phyloP scores from a whole-genome alignment of 92 coral and sea anemone species.

The Epizoanthus stellaris region DNA sequence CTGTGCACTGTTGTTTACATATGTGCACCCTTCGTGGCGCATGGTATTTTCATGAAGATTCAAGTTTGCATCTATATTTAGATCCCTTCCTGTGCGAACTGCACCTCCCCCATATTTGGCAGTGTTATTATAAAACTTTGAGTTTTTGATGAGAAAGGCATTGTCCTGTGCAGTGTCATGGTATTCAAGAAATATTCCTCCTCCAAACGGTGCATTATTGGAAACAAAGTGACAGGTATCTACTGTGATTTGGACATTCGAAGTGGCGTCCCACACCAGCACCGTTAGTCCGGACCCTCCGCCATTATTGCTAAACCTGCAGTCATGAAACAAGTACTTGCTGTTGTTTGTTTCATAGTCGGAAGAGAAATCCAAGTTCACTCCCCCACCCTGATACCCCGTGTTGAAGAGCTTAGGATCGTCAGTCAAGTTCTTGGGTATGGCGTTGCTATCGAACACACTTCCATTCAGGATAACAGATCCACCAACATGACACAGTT shows the following conservation, averaged over 20 bases:
- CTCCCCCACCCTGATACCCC: constrained; percentile 79
- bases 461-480: constrained; percentile 56
- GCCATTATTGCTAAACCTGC: constrained; percentile 75
- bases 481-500: constrained; percentile 75
- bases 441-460: constrained; percentile 55
- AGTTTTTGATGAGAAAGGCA: constrained; percentile 44
- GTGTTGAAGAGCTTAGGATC: constrained; percentile 18
- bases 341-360: constrained; percentile 61
- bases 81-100: constrained; percentile 63
- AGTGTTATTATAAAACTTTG: constrained; percentile 59
- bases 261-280: constrained; percentile 57
- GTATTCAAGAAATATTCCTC: constrained; percentile 69
- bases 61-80: constrained; percentile 1
- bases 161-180: constrained; percentile 67
- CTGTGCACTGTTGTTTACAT: constrained; percentile 64
- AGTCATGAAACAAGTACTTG: constrained; percentile 60
- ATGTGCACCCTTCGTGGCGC: constrained; percentile 47
- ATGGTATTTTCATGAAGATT: constrained; percentile 57
- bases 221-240: constrained; percentile 61
- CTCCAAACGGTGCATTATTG: constrained; percentile 82
- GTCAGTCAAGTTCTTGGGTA: constrained; percentile 11
- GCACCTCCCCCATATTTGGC: constrained; percentile 81
- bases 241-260: constrained; percentile 46
- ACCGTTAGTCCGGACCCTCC: constrained; percentile 89
- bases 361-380: constrained; percentile 66